Evolutionary conservation across 1,140 invertebrate genomes (phyloP).

Genomic region (Atopsyche davidsoni): DNA sequence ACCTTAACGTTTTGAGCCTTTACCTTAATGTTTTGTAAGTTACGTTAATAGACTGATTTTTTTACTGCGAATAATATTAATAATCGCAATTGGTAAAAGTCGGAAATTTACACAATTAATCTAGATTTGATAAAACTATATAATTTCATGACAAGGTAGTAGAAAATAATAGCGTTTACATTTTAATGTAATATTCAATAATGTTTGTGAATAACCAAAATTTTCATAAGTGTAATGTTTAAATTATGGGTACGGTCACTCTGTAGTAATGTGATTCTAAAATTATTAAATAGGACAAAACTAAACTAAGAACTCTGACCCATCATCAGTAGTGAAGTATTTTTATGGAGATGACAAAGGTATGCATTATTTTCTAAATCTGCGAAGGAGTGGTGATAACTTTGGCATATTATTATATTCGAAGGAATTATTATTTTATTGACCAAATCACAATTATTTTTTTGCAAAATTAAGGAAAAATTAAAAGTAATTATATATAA

Average conservation of each 20-base stretch:
- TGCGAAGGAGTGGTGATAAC: slow-evolving; percentile 5
- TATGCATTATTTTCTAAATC: slow-evolving; percentile 26
- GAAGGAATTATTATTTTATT: slow-evolving; percentile 6
- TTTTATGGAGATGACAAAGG: slow-evolving; percentile 20
- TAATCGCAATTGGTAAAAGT: slow-evolving; percentile 13
- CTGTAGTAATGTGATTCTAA: slow-evolving; percentile 28
- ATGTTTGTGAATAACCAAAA: slow-evolving; percentile 20
- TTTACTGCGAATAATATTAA: slow-evolving; percentile 17
- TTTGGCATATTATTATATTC: no score
- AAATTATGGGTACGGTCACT: slow-evolving; percentile 23
- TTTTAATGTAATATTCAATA: slow-evolving; percentile 9
- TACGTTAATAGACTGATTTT: slow-evolving; percentile 29
- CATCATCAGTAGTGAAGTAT: slow-evolving; percentile 28
- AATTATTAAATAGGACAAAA: slow-evolving; percentile 5
- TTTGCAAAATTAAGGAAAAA: slow-evolving; percentile 2
- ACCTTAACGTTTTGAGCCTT: background rate
- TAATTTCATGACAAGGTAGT: slow-evolving; percentile 31
- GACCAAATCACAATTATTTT: slow-evolving; percentile 12
- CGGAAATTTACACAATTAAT: slow-evolving; percentile 20
- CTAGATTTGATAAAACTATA: slow-evolving; percentile 19
- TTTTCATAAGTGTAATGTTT: slow-evolving; percentile 4
- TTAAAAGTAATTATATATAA: no score
- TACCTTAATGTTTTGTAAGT: slow-evolving; percentile 2
- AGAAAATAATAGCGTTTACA: slow-evolving; percentile 12
- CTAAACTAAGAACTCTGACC: slow-evolving; percentile 9